These are phyloP conservation scores for Butastur rufipennis DNA, from an alignment of 2,113 vertebrate species.

Conservation along the genomic window DNA sequence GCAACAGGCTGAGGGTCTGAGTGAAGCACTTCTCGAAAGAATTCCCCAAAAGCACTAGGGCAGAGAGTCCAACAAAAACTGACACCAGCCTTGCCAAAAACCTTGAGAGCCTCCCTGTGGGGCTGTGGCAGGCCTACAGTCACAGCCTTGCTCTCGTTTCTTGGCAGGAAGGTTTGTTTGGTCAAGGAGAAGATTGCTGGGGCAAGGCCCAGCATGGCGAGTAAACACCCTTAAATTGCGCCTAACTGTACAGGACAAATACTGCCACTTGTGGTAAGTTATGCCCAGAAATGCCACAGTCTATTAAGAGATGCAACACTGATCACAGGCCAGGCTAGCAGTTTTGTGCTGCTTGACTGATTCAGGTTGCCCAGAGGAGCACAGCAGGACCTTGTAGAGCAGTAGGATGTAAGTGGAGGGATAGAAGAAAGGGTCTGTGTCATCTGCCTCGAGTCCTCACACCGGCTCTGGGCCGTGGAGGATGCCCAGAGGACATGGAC, in stretches of 20 bases:
- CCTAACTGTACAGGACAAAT: background rate
- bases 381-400: background rate
- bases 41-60: background rate
- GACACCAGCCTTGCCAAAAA: background rate
- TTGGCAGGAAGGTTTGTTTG: background rate
- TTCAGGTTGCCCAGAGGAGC: background rate
- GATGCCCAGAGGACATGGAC: background rate
- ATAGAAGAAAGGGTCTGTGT: background rate
- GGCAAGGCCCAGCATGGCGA: background rate
- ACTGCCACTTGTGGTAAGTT: background rate
- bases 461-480: background rate
- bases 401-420: background rate
- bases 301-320: background rate
- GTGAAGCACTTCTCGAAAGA: background rate
- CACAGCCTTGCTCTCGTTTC: background rate
- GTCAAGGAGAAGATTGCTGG: slow-evolving; percentile 12
- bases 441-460: background rate
- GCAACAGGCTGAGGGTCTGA: background rate
- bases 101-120: background rate
- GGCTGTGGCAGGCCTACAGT: background rate
- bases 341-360: background rate
- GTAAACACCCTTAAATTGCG: background rate
- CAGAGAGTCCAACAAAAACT: background rate
- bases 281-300: background rate
- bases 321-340: background rate